Base-by-base conservation (phyloP, 2,888 invertebrate genomes). In the Brachynemurus nebulosus region DNA sequence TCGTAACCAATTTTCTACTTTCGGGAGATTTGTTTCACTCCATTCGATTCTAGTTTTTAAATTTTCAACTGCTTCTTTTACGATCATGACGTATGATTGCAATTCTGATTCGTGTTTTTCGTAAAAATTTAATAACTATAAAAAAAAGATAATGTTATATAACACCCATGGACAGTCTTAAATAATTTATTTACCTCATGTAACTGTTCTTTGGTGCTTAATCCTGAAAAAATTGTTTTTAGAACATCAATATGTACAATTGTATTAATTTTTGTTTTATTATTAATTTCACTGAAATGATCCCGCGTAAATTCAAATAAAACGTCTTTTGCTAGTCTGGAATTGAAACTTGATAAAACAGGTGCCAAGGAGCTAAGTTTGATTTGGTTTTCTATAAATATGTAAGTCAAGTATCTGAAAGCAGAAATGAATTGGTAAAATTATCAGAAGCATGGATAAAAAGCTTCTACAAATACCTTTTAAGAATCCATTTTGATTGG, bases 401-500 rank as follows among this genome's bases (percentile, higher is more conserved):
- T 14, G 42, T 36, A 18, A 18, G 36, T 17, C 4, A 18, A 9
- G 4, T 16, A 18, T 9, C 36, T 36, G 16, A 36, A 18, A 36
- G 11, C 4, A 36, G 17, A 35, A 35, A 7, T 34, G 12, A 8
- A 12, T 12, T 14, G n/a, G n/a, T n/a, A n/a, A n/a, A n/a, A n/a
- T n/a, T n/a, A n/a, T n/a, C n/a, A n/a, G n/a, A n/a, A n/a, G n/a
- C n/a, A n/a, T n/a, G n/a, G n/a, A n/a, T n/a, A n/a, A n/a, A 33
- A 33, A 9, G 8, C 27, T 25, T 8, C 11, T 25, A 11, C 8
- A 25, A 63, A 61, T 49, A 74, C 74, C 63, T 60, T 27, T 66
- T 64, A 14, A 75, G 65, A 2, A 73, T 57, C 48, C 68, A 64
- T 37, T 68, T 68, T 39, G 71, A 69, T 46, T 66, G 63, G 1